Base-by-base conservation (phyloP, 2,888 invertebrate species). In the Tinea trinotella region DNA sequence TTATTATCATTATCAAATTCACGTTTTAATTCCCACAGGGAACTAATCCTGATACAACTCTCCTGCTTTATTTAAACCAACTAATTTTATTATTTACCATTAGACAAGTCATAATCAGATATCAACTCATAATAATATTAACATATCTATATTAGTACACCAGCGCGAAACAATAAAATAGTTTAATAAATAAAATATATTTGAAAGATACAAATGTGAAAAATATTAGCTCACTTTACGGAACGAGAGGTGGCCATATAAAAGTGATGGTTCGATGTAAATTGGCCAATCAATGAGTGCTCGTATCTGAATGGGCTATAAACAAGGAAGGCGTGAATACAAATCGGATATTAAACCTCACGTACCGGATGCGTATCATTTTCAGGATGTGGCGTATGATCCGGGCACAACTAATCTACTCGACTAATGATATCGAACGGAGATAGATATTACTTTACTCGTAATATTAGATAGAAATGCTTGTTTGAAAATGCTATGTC, bases 241-340 rank as follows among this genome's bases (percentile, higher is more conserved):
- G n/a, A 15, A 40, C 40, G 40, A 40, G 40, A 40, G 40, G 40
- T 13, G 15, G 10, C 40, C 40, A 40, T 40, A 40, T 76, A 79
- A 76, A 78, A 80, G 79, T 79, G 71, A 70, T 67, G 68, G 67
- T 70, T 71, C 71, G 67, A 70, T 78, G 75, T 76, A 76, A 78
- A 81, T 77, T 74, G 72, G 69, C 67, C 64, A 67, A 70, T 70
- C 71, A 76, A 80, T 76, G 71, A 76, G 68, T 62, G 70, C 70
- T 70, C 78, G 71, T 72, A 77, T 76, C 76, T 76, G 78, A 76
- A 81, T 81, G 73, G 80, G 64, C 76, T 68, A 81, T 82, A 82
- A 82, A 83, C 81, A 82, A 79, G 73, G 74, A 74, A 67, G 70
- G 73, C 67, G 76, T 79, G 82, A 82, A 81, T 82, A 82, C 80